These are phyloP conservation scores for Mechanitis mazaeus DNA, from an alignment of 2,888 invertebrate genomes.

Conservation along the genomic window DNA sequence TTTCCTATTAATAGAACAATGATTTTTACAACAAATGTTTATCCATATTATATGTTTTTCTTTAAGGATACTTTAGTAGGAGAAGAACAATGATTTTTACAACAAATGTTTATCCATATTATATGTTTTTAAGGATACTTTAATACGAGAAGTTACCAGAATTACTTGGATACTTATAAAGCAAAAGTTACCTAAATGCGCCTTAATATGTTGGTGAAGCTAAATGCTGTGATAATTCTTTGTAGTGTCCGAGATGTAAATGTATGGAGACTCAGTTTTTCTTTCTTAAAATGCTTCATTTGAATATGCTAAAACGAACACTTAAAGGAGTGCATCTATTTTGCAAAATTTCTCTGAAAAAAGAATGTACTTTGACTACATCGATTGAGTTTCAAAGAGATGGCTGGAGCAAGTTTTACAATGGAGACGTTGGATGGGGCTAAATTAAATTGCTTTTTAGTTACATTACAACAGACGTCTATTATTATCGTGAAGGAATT, in stretches of 20 bases:
- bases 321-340: constrained; percentile 6
- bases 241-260: constrained; percentile 19
- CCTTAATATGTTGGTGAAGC: constrained; percentile 19
- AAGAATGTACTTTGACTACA: neutral
- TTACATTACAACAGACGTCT: constrained; percentile 3
- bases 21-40: too few species aligned
- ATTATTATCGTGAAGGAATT: constrained; percentile 1
- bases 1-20: too few species aligned
- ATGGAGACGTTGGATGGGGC: constrained; percentile 2
- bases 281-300: constrained; percentile 15
- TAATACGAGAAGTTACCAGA: constrained; percentile 15
- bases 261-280: constrained; percentile 17
- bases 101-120: too few species aligned
- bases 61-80: neutral
- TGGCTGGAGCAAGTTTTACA: constrained; percentile 4
- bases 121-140: too few species aligned
- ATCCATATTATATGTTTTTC: too few species aligned
- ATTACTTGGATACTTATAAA: constrained; percentile 22
- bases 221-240: constrained; percentile 25
- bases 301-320: constrained; percentile 13
- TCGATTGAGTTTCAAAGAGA: constrained; percentile 6
- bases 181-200: constrained; percentile 23
- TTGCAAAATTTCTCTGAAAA: neutral
- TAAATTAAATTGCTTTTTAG: constrained; percentile 8
- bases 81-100: neutral